These are phyloP conservation scores for Oxycera nigricornis DNA, from an alignment of 2,888 invertebrate genomes.

Conservation along the genomic window DNA sequence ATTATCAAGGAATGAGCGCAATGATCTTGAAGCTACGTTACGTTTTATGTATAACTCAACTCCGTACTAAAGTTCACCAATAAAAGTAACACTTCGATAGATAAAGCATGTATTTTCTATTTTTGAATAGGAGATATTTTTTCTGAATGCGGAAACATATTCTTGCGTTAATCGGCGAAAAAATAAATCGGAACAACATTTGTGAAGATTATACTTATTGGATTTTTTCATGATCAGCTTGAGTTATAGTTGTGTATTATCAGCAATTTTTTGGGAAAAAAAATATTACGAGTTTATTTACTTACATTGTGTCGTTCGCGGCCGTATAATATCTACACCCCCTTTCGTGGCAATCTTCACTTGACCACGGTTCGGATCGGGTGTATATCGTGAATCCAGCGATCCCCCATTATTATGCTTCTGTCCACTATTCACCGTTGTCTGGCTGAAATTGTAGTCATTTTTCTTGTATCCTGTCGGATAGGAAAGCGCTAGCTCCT, in stretches of 20 bases:
- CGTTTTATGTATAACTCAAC: too few species aligned
- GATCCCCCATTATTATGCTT: conserved; percentile 63
- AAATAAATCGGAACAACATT: too few species aligned
- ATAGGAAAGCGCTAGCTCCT: conserved; percentile 64
- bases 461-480: conserved; percentile 61
- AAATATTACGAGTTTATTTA: conserved; percentile 45
- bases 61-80: too few species aligned
- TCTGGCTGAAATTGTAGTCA: conserved; percentile 61
- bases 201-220: too few species aligned
- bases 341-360: conserved; percentile 66
- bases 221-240: too few species aligned
- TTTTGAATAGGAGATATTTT: not conserved
- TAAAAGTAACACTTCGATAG: not conserved
- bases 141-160: not conserved
- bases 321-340: conserved; percentile 79
- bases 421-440: conserved; percentile 59
- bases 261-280: not conserved
- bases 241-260: too few species aligned
- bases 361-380: conserved; percentile 77
- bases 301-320: conserved; percentile 72
- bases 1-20: too few species aligned
- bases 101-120: not conserved
- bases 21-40: too few species aligned
- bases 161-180: not conserved
- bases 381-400: conserved; percentile 73